Evolutionary conservation across 1,140 invertebrate species (phyloP).

Genomic region (Drosophila azteca): DNA sequence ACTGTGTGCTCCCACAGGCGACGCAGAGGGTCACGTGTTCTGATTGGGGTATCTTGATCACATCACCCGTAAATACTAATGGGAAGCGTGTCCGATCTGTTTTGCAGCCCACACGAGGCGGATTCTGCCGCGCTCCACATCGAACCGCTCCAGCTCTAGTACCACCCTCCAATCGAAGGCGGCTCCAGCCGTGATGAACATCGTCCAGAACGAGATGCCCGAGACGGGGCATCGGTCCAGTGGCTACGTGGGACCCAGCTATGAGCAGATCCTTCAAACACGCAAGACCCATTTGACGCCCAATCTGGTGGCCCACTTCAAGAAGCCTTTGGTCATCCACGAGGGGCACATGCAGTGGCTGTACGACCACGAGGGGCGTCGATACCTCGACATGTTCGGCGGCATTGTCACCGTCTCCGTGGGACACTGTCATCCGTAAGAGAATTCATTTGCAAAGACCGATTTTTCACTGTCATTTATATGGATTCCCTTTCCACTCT

Average conservation of each 20-base stretch:
- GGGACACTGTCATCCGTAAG: constrained; percentile 99
- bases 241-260: constrained; percentile 85
- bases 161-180: constrained; percentile 60
- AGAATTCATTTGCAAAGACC: constrained; percentile 42
- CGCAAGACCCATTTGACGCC: constrained; percentile 88
- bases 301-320: constrained; percentile 90
- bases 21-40: too few relatives aligned
- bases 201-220: constrained; percentile 58
- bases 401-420: constrained; percentile 98
- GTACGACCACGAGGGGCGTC: constrained; percentile 92
- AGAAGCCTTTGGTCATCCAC: constrained; percentile 92
- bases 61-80: too few relatives aligned
- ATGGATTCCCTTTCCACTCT: constrained; percentile 36
- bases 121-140: constrained; percentile 8
- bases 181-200: constrained; percentile 38
- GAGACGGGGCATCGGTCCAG: constrained; percentile 53
- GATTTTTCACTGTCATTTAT: constrained; percentile 10
- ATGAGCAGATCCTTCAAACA: constrained; percentile 86
- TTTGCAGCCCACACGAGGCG: constrained; percentile 24
- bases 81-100: background rate
- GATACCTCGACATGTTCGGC: constrained; percentile 97
- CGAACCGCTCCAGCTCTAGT: constrained; percentile 2
- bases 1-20: too few relatives aligned
- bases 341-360: constrained; percentile 96
- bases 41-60: too few relatives aligned